Conservation (phyloP, 2,797 vertebrate genomes). For the Simalia tracyae region DNA sequence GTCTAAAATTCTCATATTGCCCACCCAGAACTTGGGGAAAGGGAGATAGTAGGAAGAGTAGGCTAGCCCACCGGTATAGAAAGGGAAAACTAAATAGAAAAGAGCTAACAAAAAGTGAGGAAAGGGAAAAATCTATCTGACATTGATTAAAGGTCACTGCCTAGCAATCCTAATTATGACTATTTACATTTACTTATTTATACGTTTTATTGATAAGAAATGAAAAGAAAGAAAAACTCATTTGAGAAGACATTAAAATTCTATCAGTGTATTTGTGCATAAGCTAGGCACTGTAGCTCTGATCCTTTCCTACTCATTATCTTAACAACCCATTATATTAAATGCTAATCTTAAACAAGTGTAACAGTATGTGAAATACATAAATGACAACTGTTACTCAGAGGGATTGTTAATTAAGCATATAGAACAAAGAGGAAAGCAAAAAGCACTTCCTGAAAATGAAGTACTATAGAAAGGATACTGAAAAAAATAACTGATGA, state of each 20-base stretch:
- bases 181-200: background rate
- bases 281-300: background rate
- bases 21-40: background rate
- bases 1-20: background rate
- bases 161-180: background rate
- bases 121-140: background rate
- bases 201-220: background rate
- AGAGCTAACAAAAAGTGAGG: background rate
- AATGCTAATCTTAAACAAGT: background rate
- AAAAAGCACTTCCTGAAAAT: background rate
- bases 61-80: too few species aligned
- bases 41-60: background rate
- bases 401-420: background rate
- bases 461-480: background rate
- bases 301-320: background rate
- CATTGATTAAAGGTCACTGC: background rate
- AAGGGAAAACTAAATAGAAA: background rate
- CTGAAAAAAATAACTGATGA: background rate
- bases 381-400: background rate
- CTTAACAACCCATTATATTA: background rate
- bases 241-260: background rate
- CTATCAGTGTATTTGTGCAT: background rate
- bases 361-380: background rate
- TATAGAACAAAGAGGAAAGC: background rate
- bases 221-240: background rate